phyloP scores from a whole-genome alignment of 2,888 invertebrate species.

The Laothoe populi region DNA sequence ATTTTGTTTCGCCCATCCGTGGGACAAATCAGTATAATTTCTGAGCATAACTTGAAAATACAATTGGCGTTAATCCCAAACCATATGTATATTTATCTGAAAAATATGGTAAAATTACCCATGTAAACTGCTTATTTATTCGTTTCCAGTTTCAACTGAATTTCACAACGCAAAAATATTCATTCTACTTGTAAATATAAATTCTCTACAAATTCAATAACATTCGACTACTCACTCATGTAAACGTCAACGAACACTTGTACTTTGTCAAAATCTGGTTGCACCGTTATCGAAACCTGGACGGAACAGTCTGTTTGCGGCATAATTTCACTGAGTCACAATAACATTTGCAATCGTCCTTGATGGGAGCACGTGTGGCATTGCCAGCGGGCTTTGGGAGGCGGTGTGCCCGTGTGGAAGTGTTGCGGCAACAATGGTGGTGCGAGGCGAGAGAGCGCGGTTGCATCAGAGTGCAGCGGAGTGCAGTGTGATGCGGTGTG shows the following conservation, averaged over 20 bases:
- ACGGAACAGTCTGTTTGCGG: constrained; percentile 80
- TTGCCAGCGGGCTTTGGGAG: constrained; percentile 35
- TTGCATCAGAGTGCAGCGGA: constrained; percentile 44
- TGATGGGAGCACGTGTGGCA: constrained; percentile 44
- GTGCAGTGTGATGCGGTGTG: constrained; percentile 50
- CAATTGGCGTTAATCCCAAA: not conserved
- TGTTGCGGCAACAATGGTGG: no score
- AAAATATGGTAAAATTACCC: not conserved
- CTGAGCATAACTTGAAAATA: not conserved
- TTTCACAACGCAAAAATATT: not conserved
- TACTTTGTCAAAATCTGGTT: constrained; percentile 72
- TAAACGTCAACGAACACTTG: constrained; percentile 82
- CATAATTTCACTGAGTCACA: constrained; percentile 73
- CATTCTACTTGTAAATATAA: constrained; percentile 1
- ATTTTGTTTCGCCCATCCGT: no score
- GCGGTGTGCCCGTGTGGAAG: constrained; percentile 31
- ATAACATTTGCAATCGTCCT: constrained; percentile 56
- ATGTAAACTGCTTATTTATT: not conserved
- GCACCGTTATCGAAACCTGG: constrained; percentile 78
- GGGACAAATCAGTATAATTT: no score
- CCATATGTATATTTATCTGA: not conserved
- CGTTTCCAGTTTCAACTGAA: not conserved
- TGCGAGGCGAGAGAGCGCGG: constrained; percentile 37
- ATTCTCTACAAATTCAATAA: constrained; percentile 4
- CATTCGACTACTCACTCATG: constrained; percentile 74